These are phyloP conservation scores for Nephrotoma appendiculata DNA, from an alignment of 2,888 invertebrate genomes.

Conservation along the genomic window DNA sequence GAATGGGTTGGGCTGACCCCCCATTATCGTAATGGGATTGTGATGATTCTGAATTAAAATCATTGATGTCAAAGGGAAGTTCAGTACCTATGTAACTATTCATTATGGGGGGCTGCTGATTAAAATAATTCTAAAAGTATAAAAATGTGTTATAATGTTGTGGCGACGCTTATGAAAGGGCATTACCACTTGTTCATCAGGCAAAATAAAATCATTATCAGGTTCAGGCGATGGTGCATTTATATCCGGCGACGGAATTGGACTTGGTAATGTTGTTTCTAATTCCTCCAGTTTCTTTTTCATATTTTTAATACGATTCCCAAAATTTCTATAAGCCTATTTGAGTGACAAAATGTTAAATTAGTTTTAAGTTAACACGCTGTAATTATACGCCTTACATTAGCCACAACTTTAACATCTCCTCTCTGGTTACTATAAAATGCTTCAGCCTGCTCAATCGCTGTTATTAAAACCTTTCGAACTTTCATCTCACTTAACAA, in stretches of 20 bases:
- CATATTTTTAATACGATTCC: constrained; percentile 68
- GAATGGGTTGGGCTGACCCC: constrained; percentile 36
- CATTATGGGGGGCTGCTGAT: not conserved
- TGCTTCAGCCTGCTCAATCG: constrained; percentile 65
- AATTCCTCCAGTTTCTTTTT: constrained; percentile 77
- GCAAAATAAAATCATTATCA: constrained; percentile 66
- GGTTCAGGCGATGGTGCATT: constrained; percentile 66
- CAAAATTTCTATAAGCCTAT: constrained; percentile 91
- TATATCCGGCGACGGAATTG: constrained; percentile 42
- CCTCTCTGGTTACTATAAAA: constrained; percentile 83
- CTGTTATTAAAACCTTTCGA: constrained; percentile 58
- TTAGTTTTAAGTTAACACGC: not conserved
- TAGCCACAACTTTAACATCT: constrained; percentile 91
- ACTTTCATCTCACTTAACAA: constrained; percentile 72
- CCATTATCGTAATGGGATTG: constrained; percentile 4
- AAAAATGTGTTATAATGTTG: not conserved
- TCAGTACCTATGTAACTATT: constrained; percentile 46
- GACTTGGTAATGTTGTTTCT: constrained; percentile 52
- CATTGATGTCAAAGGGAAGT: constrained; percentile 41
- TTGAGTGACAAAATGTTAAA: constrained; percentile 11
- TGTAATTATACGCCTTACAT: constrained; percentile 47
- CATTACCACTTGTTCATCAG: constrained; percentile 33
- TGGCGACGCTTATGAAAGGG: not conserved
- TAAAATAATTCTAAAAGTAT: not conserved
- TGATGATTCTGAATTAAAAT: constrained; percentile 26